Evolutionary conservation across 2,113 vertebrate species (phyloP), one percentile per base, ranked within the genome.

Genomic region (Chlorocebus sabaeus): DNA sequence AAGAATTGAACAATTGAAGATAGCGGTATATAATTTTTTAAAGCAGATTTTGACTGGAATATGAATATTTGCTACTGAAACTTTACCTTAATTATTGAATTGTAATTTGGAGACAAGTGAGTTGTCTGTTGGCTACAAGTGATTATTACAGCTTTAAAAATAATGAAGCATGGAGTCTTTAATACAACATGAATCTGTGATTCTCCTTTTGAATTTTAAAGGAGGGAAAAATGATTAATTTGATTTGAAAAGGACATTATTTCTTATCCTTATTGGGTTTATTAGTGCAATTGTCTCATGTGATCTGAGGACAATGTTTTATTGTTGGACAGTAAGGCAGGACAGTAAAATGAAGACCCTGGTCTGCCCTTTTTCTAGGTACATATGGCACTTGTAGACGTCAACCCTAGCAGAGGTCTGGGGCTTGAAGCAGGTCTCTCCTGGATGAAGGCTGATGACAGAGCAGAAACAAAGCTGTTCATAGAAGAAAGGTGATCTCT

Each of bases 181-280:
- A 43, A n/a, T 83, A 93, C 82, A 50, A 72, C 32, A 23, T 25
- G 23, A 8, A 6, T 73, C 90, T 90, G 23, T 61, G 52, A 43
- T 83, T 81, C n/a, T 35, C 6, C 40, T 93, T 80, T 89, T 57
- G 27, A 95, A 78, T 86, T 90, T 97, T 91, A 95, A 84, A 48
- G 59, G 18, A n/a, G 16, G 7, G 38, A 93, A 57, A 57, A 38
- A 57, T 43, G 20, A 89, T 17, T 61, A 52, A n/a, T 61, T 68
- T 92, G 16, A 83, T 79, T 85, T 93, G 59, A 43, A 95, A 96
- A 83, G 30, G 17, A 40, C 2, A 59, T 91, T 13, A 83, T 52
- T 22, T 78, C 30, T 78, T 79, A 35, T 48, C 9, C 40, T 93
- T 82, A 22, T 18, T 81, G 88, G 68, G 3, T 78, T 80, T 20